These are phyloP conservation scores for Knipowitschia caucasica DNA, from an alignment of 2,797 vertebrate genomes.

Conservation along the genomic window DNA sequence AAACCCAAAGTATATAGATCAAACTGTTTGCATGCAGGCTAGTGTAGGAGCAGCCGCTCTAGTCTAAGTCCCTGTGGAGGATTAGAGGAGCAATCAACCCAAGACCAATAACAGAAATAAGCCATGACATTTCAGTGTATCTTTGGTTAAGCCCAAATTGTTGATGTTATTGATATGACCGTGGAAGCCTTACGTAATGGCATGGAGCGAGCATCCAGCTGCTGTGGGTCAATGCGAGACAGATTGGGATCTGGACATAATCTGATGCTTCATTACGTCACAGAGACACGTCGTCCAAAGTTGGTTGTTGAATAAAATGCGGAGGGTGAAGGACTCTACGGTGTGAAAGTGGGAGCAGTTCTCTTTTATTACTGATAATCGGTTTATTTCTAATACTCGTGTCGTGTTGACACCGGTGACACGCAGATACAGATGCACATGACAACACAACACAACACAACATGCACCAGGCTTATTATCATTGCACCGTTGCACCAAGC, in stretches of 20 bases:
- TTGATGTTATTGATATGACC: slow-evolving; percentile 1
- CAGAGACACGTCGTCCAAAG: slow-evolving; percentile 1
- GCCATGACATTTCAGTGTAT: background rate
- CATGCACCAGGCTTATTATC: slow-evolving; percentile 14
- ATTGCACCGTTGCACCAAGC: slow-evolving; percentile 40
- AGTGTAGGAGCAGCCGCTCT: no score
- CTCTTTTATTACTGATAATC: slow-evolving; percentile 16
- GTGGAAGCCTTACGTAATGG: background rate
- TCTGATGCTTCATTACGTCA: slow-evolving; percentile 1
- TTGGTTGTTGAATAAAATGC: background rate
- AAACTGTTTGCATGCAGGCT: no score
- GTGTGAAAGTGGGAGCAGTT: slow-evolving; percentile 19
- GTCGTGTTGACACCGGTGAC: slow-evolving; percentile 21
- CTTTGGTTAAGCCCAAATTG: background rate
- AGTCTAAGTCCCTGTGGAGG: no score
- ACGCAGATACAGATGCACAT: no score
- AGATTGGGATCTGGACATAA: background rate
- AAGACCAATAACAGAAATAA: background rate
- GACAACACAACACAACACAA: no score
- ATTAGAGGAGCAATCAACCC: no score
- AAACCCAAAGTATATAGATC: no score
- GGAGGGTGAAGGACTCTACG: background rate
- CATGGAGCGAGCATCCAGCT: background rate
- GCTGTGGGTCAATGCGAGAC: background rate
- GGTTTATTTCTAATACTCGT: slow-evolving; percentile 12